A percentile compares a stretch with the other conserved stretches of the same genome.
phyloP scores from a whole-genome alignment of 2,888 invertebrate species.

The Apamea sordens region DNA sequence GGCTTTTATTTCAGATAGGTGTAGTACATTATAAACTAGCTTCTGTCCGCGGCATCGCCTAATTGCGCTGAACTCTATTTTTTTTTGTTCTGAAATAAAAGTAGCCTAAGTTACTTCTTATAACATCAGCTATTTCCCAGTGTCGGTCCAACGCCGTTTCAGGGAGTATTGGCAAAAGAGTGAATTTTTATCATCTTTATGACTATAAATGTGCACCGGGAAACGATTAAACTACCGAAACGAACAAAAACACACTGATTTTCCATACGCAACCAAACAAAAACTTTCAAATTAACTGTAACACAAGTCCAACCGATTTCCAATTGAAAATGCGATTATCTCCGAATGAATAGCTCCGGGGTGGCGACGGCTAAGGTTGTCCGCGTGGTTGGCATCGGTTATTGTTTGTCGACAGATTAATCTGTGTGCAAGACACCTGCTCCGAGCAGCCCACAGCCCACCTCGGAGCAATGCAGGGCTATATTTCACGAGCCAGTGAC shows the following conservation, averaged over 20 bases:
- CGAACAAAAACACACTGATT: background rate
- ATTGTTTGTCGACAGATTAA: slow-evolving; percentile 82
- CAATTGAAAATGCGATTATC: slow-evolving; percentile 70
- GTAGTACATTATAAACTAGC: too few species aligned
- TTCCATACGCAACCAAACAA: background rate
- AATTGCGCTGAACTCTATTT: too few species aligned
- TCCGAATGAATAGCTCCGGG: slow-evolving; percentile 64
- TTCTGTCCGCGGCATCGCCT: too few species aligned
- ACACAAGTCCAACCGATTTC: slow-evolving; percentile 53
- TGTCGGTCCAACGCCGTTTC: too few species aligned
- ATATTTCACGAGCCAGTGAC: slow-evolving; percentile 71
- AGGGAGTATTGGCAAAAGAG: background rate
- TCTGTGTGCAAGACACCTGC: slow-evolving; percentile 76
- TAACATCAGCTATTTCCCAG: too few species aligned
- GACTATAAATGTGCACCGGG: background rate
- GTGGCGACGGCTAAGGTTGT: slow-evolving; percentile 52
- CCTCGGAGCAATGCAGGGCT: slow-evolving; percentile 60
- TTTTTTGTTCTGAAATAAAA: too few species aligned
- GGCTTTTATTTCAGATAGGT: too few species aligned
- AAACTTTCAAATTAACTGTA: slow-evolving; percentile 18
- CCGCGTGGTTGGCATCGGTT: slow-evolving; percentile 68
- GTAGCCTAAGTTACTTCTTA: too few species aligned
- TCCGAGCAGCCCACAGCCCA: slow-evolving; percentile 54
- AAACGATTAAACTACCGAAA: background rate
- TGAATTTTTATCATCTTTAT: background rate